A percentile compares a stretch with the other conserved stretches of the same genome.
phyloP scores from a whole-genome alignment of 2,113 vertebrate species.

The Mobula hypostoma region DNA sequence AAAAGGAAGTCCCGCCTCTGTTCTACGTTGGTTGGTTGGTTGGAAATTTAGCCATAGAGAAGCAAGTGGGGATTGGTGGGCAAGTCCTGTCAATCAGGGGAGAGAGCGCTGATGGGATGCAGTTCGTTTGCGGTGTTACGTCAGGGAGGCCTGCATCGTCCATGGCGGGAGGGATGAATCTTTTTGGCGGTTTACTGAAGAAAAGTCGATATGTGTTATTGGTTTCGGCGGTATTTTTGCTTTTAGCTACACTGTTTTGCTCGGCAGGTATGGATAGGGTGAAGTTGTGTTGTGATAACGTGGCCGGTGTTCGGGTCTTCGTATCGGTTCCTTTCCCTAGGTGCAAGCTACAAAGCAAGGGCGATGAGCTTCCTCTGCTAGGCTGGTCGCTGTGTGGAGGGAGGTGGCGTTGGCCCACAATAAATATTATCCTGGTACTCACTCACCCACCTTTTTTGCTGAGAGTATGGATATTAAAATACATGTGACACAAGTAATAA shows the following conservation, averaged over 20 bases:
- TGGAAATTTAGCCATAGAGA: neutral
- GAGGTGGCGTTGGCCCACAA: neutral
- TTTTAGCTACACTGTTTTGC: neutral
- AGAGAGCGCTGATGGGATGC: neutral
- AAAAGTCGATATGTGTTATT: neutral
- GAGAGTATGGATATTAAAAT: neutral
- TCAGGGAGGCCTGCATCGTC: neutral
- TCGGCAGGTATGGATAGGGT: neutral
- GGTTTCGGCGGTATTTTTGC: neutral
- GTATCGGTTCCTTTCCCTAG: neutral
- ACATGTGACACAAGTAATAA: too few relatives aligned
- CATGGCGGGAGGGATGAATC: conserved; percentile 21
- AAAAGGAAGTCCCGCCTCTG: neutral
- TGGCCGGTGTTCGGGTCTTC: neutral
- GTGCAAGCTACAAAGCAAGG: neutral
- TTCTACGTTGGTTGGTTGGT: neutral
- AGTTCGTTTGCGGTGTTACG: neutral
- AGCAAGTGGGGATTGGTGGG: neutral
- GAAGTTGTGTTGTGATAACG: neutral
- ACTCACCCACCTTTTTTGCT: neutral
- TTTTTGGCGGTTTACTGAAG: neutral
- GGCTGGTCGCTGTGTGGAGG: neutral
- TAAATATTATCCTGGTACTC: neutral
- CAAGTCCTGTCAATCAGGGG: neutral
- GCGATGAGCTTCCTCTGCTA: neutral